phyloP scores from a whole-genome alignment of 2,797 vertebrate species.

The Lacerta viridis region DNA sequence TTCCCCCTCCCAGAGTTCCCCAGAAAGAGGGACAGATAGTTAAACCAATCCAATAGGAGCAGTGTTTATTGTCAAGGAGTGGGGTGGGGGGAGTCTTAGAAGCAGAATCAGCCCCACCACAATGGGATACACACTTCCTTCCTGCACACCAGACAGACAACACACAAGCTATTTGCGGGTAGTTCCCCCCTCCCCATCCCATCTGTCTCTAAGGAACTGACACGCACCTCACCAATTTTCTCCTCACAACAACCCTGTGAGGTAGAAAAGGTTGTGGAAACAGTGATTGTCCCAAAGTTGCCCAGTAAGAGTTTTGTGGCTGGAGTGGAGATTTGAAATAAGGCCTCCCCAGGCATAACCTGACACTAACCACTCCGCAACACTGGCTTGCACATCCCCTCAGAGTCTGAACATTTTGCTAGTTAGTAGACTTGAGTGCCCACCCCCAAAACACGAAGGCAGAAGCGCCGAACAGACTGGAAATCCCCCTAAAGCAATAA shows the following conservation, averaged over 20 bases:
- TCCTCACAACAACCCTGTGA: neutral
- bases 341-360: neutral
- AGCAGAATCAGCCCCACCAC: too few relatives aligned
- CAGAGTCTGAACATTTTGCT: neutral
- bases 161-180: neutral
- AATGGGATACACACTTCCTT: neutral
- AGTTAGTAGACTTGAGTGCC: neutral
- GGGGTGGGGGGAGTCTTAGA: too few relatives aligned
- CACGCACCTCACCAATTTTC: neutral
- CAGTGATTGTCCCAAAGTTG: neutral
- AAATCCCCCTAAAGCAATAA: neutral
- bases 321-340: neutral
- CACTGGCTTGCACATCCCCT: neutral
- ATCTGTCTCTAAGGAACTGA: too few relatives aligned
- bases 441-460: slow-evolving; percentile 39
- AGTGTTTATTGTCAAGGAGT: neutral
- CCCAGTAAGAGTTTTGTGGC: neutral
- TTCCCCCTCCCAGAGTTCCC: too few relatives aligned
- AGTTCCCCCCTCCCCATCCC: neutral
- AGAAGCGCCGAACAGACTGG: slow-evolving; percentile 58
- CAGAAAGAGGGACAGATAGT: too few relatives aligned
- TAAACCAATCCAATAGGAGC: neutral
- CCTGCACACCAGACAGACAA: neutral
- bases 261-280: neutral
- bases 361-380: neutral